Evolutionary conservation across 2,113 vertebrate species (phyloP), one percentile per base, ranked within the genome.

Genomic region (Formicarius rufipectus): DNA sequence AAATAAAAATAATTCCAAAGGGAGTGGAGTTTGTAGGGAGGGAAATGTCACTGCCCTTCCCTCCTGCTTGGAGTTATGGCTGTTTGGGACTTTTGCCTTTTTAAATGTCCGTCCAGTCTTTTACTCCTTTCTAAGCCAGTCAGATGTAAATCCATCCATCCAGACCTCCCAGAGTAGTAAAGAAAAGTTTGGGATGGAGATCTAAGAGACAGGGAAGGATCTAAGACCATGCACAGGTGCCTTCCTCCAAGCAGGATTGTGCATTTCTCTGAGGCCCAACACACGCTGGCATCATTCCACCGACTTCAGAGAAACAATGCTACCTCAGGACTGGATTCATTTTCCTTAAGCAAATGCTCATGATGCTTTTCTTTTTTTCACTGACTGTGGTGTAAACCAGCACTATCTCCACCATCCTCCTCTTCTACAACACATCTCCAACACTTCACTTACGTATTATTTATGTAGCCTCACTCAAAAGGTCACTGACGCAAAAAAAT

Each of bases 1-100:
- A 76, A 92, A 90, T 35, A 74, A 90, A 96, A 93, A 71, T n/a
- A 56, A 40, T 31, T 71, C 45, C 58, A 71, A 93, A 77, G 35
- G 45, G 45, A 87, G 40, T 0, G 3, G 84, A 63, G 62, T 44
- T 73, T 79, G 55, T 9, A 20, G 50, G 50, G 62, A 69, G 14
- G n/a, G 45, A 72, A 53, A 62, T 72, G 17, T 81, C 7, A 0
- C 30, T 67, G 72, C 42, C 25, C 44, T 68, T 64, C 62, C 49
- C 52, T 95, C 39, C 63, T 39, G 62, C 63, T 21, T 0, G 0
- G n/a, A 85, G 50, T 56, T 33, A n/a, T 0, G 14, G 44, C n/a
- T 58, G 9, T 8, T 5, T 2, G 52, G 14, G 35, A 23, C 15
- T 15, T 25, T 27, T 23, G 28, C 19, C 10, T 35, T 49, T 52